Evolutionary conservation across 2,888 invertebrate genomes (phyloP).

Genomic region (Eupeodes luniger): DNA sequence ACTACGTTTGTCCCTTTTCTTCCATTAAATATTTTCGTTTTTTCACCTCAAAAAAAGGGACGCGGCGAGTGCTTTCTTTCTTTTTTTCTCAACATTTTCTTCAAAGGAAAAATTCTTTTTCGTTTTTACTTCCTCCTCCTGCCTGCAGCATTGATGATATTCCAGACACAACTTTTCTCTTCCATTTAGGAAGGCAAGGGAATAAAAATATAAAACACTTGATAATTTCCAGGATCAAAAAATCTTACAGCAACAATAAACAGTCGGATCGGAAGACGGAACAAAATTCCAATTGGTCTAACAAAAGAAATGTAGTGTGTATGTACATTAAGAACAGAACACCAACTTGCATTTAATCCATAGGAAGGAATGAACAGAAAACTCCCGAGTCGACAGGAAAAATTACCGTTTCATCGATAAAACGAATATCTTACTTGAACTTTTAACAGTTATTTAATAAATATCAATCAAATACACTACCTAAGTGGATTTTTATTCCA

Average conservation of each 20-base stretch:
- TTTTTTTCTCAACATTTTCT: slow-evolving; percentile 25
- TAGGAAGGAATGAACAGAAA: neutral
- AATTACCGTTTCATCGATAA: slow-evolving; percentile 43
- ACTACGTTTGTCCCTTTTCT: slow-evolving; percentile 39
- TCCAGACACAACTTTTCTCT: slow-evolving; percentile 25
- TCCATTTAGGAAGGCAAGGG: neutral
- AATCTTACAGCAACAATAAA: slow-evolving; percentile 48
- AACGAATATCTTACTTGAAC: slow-evolving; percentile 20
- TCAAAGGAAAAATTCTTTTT: slow-evolving; percentile 18
- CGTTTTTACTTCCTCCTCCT: too few relatives aligned
- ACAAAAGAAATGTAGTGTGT: slow-evolving; percentile 39
- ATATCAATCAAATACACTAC: slow-evolving; percentile 54
- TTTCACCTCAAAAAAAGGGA: slow-evolving; percentile 74
- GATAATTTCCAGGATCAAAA: slow-evolving; percentile 36
- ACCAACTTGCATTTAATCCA: slow-evolving; percentile 37
- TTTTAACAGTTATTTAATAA: slow-evolving; percentile 49
- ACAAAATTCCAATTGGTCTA: slow-evolving; percentile 39
- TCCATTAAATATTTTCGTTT: slow-evolving; percentile 45
- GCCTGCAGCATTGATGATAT: slow-evolving; percentile 29
- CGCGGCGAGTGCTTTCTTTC: slow-evolving; percentile 65
- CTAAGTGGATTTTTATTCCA: slow-evolving; percentile 50
- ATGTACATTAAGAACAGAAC: slow-evolving; percentile 28
- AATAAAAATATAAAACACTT: slow-evolving; percentile 27
- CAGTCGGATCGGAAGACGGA: slow-evolving; percentile 13
- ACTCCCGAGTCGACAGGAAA: slow-evolving; percentile 25